Evolutionary conservation across 2,888 invertebrate genomes (phyloP), one percentile per base, ranked within the genome.

Genomic region (Atethmia centrago): DNA sequence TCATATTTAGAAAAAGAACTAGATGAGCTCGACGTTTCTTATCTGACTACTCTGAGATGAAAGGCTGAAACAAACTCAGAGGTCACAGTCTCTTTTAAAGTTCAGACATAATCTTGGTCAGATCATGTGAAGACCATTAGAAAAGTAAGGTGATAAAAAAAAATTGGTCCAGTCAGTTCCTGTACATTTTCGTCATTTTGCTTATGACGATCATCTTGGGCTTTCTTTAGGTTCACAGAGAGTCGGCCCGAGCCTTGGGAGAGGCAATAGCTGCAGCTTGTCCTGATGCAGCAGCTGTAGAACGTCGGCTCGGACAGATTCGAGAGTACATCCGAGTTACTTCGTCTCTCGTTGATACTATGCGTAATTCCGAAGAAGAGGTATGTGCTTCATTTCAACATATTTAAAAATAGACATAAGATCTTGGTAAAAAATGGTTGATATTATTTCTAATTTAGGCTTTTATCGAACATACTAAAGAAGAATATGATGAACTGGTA

Each of bases 261-360:
- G 96, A 96, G 84, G 96, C 95, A 19, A 94, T 96, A 80, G 96
- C 96, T 8, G 95, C 95, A 14, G 94, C 96, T 0, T 96, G 96
- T 76, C 97, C 97, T 10, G 97, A 98, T 84, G 97, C 97, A 67
- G 97, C 97, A 36, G 97, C 97, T 69, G 97, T 98, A 56, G 97
- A 98, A 88, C 97, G 97, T 49, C 97, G 97, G 64, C 94, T 98
- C 28, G 97, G 97, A 76, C 97, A 98, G 93, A 98, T 98, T 81
- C 94, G 97, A 65, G 98, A 98, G 89, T 98, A 98, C 90, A 97
- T 98, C 79, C 96, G 97, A 88, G 97, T 97, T 53, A 98, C 98
- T 9, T 97, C 97, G 42, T 97, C 97, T 2, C 96, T 98, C 81
- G 97, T 98, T 91, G 97, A 97, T 72, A 97, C 97, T 55, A 97